phyloP scores from a whole-genome alignment of 2,113 vertebrate species.

The Corythornis vintsioides region DNA sequence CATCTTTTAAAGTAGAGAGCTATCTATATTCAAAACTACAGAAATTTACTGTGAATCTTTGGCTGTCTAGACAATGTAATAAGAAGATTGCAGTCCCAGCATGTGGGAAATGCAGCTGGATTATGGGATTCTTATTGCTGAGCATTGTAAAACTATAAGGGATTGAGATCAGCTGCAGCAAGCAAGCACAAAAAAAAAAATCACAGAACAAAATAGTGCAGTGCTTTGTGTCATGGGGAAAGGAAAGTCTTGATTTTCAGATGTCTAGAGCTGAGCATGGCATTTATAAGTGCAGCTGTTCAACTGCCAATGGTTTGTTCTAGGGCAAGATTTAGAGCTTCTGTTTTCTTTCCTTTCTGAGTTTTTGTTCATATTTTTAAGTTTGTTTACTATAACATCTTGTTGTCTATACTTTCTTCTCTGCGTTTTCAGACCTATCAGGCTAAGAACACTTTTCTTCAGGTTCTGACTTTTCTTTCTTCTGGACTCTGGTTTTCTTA shows the following conservation, averaged over 20 bases:
- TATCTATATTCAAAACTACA: background rate
- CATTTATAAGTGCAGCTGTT: background rate
- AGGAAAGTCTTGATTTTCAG: background rate
- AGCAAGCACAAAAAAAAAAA: background rate
- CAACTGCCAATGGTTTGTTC: background rate
- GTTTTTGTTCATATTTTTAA: background rate
- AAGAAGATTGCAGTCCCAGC: background rate
- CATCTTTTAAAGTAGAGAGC: background rate
- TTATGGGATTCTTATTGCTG: background rate
- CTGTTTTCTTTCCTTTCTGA: background rate
- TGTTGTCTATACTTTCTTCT: background rate
- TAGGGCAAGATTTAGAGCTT: background rate
- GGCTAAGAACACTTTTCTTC: background rate
- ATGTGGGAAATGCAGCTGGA: background rate
- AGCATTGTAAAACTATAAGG: background rate
- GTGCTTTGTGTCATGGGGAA: background rate
- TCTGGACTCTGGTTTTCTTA: background rate
- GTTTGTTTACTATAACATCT: background rate
- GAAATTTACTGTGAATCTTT: background rate
- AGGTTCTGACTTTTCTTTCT: background rate
- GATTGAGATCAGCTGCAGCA: background rate
- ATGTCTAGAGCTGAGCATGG: background rate
- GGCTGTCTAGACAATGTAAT: background rate
- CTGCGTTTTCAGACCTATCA: background rate
- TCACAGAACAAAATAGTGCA: background rate